A percentile compares a stretch with the other conserved stretches of the same genome.
These are phyloP conservation scores for Heliconius eleuchia DNA, from an alignment of 1,140 invertebrate genomes.

Conservation along the genomic window DNA sequence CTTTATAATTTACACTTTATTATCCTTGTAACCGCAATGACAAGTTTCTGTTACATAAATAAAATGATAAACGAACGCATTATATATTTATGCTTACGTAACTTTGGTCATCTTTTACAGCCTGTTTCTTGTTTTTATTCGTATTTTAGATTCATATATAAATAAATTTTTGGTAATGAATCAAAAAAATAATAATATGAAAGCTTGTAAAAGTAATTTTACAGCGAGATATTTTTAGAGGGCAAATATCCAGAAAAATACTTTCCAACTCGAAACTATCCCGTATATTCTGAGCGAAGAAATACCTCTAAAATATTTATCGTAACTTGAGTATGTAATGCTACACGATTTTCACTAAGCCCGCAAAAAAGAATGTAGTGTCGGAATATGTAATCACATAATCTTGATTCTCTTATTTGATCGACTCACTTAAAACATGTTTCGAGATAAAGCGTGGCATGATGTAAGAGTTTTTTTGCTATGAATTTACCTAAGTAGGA, in stretches of 20 bases:
- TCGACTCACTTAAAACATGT: slow-evolving; percentile 33
- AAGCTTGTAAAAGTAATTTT: slow-evolving; percentile 19
- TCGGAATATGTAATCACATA: slow-evolving; percentile 36
- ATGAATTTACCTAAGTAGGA: background rate
- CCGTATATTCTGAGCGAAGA: slow-evolving; percentile 29
- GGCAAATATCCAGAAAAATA: slow-evolving; percentile 28
- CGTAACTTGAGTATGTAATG: slow-evolving; percentile 36
- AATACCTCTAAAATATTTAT: slow-evolving; percentile 38
- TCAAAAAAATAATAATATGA: slow-evolving; percentile 6
- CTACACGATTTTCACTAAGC: slow-evolving; percentile 38
- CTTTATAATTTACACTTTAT: slow-evolving; percentile 43
- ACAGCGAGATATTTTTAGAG: slow-evolving; percentile 21
- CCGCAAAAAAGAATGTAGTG: slow-evolving; percentile 30
- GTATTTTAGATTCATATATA: background rate
- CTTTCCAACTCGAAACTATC: slow-evolving; percentile 22
- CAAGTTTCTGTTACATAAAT: slow-evolving; percentile 40
- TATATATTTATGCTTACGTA: slow-evolving; percentile 7
- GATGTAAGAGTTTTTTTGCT: slow-evolving; percentile 14
- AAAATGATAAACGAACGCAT: slow-evolving; percentile 25
- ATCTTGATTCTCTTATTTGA: slow-evolving; percentile 37
- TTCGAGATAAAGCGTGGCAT: slow-evolving; percentile 22
- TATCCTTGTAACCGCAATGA: slow-evolving; percentile 38
- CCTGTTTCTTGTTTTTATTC: background rate
- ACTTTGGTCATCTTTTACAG: background rate
- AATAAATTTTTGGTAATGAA: background rate